These are phyloP conservation scores for Bicyclus anynana DNA, from an alignment of 1,140 invertebrate species.

Conservation along the genomic window DNA sequence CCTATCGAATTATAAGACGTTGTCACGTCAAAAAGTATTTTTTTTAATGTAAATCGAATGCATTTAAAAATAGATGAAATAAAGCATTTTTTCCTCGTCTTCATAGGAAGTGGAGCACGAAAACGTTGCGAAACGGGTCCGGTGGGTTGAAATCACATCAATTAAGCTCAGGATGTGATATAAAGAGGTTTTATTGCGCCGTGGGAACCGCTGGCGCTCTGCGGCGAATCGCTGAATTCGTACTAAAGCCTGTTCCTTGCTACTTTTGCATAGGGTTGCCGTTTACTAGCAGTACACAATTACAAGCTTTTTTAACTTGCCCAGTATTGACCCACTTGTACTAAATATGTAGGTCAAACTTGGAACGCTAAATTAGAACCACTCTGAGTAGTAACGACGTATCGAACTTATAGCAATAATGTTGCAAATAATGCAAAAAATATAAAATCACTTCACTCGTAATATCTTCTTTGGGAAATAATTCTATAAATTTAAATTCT, in stretches of 20 bases:
- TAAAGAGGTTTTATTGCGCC: constrained; percentile 38
- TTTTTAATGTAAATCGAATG: not conserved
- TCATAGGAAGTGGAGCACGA: constrained; percentile 18
- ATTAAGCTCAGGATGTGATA: constrained; percentile 46
- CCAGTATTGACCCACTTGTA: too few species aligned
- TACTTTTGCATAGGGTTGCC: constrained; percentile 23
- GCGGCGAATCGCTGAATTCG: constrained; percentile 29
- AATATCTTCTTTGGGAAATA: too few species aligned
- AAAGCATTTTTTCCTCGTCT: not conserved
- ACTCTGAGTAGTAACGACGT: too few species aligned
- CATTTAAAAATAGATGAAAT: not conserved
- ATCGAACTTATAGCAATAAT: too few species aligned
- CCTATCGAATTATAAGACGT: too few species aligned
- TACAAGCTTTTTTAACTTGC: too few species aligned
- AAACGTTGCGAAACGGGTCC: constrained; percentile 24
- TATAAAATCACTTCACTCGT: too few species aligned
- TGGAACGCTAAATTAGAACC: too few species aligned
- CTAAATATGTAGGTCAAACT: too few species aligned
- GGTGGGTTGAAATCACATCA: constrained; percentile 38
- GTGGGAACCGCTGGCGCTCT: constrained; percentile 33
- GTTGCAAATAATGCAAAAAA: too few species aligned
- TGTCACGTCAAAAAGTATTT: too few species aligned
- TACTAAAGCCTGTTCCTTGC: constrained; percentile 33
- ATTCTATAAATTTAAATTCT: too few species aligned
- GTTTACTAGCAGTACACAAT: not conserved